These are phyloP conservation scores for Dufourea novaeangliae DNA, from an alignment of 1,140 invertebrate species.

Conservation along the genomic window DNA sequence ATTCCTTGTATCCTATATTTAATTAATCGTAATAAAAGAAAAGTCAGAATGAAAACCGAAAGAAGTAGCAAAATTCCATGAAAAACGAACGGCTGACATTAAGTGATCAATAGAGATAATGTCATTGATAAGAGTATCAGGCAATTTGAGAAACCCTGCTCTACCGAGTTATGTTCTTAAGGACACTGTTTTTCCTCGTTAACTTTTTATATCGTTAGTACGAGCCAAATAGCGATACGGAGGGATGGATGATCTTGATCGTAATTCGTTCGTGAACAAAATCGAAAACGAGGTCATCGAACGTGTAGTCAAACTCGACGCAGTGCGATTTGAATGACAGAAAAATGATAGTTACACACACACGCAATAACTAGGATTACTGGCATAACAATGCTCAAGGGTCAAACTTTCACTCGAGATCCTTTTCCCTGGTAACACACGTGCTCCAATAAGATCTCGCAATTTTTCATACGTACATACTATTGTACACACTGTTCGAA, in stretches of 20 bases:
- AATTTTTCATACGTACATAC: slow-evolving; percentile 4
- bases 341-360: not conserved
- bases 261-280: not conserved
- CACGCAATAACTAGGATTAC: slow-evolving; percentile 21
- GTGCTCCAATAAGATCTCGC: slow-evolving; percentile 12
- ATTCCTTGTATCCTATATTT: slow-evolving; percentile 32
- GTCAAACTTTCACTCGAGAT: slow-evolving; percentile 22
- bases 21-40: slow-evolving; percentile 37
- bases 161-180: slow-evolving; percentile 27
- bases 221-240: slow-evolving; percentile 1
- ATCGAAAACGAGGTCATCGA: not conserved
- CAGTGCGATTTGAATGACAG: not conserved
- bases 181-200: not conserved
- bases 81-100: no score
- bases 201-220: not conserved
- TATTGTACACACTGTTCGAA: not conserved
- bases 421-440: not conserved
- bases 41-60: slow-evolving; percentile 38
- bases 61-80: slow-evolving; percentile 7
- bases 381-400: not conserved
- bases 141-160: slow-evolving; percentile 41
- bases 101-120: not conserved
- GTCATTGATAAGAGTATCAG: not conserved
- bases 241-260: not conserved
- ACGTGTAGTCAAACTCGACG: slow-evolving; percentile 4